These are phyloP conservation scores for Diabrotica undecimpunctata DNA, from an alignment of 1,140 invertebrate species.

Conservation along the genomic window DNA sequence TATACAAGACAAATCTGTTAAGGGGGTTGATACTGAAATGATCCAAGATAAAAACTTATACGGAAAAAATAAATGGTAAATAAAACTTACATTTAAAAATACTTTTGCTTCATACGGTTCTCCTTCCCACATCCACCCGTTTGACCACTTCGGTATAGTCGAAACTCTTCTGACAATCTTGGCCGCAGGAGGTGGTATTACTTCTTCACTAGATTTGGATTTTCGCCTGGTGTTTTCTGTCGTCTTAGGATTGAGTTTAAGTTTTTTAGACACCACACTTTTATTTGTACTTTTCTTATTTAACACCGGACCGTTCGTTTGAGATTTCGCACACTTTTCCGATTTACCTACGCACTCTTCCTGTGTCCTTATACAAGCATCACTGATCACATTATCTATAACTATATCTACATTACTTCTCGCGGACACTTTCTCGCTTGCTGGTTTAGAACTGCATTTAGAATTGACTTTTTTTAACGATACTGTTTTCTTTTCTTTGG, in stretches of 20 bases:
- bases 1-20: too few species aligned
- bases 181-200: slow-evolving; percentile 44
- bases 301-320: slow-evolving; percentile 32
- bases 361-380: slow-evolving; percentile 28
- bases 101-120: slow-evolving; percentile 78
- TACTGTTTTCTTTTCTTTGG: slow-evolving; percentile 36
- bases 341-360: slow-evolving; percentile 1
- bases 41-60: too few species aligned
- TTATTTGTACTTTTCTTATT: slow-evolving; percentile 25
- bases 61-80: too few species aligned
- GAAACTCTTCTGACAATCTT: slow-evolving; percentile 47
- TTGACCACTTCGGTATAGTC: slow-evolving; percentile 75
- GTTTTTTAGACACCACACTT: slow-evolving; percentile 12
- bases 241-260: slow-evolving; percentile 48
- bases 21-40: too few species aligned
- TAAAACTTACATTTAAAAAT: slow-evolving; percentile 75
- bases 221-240: slow-evolving; percentile 16
- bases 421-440: slow-evolving; percentile 52
- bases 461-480: slow-evolving; percentile 39
- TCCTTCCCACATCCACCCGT: slow-evolving; percentile 90
- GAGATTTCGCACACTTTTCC: slow-evolving; percentile 9
- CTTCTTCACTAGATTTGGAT: slow-evolving; percentile 46
- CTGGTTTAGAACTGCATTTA: slow-evolving; percentile 51
- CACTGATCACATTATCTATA: slow-evolving; percentile 47
- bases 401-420: slow-evolving; percentile 56